phyloP scores from a whole-genome alignment of 2,888 invertebrate genomes.

The Oligia fasciuncula region DNA sequence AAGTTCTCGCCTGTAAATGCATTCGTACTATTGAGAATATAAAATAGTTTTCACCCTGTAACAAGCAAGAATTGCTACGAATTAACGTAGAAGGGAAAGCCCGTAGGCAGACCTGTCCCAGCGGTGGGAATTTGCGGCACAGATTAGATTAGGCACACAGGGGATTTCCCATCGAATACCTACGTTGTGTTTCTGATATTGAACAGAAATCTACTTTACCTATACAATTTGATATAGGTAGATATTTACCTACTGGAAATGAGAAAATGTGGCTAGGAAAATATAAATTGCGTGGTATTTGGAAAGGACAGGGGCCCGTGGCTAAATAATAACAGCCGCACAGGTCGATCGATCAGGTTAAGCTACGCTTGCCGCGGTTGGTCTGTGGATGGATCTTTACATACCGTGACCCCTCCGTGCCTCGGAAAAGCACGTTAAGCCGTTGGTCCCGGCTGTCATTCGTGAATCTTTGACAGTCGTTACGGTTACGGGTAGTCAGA shows the following conservation, averaged over 20 bases:
- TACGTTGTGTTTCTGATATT: conserved; percentile 6
- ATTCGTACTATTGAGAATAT: not conserved
- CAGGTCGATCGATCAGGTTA: too few species aligned
- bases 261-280: not conserved
- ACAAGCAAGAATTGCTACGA: not conserved
- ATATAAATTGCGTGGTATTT: not conserved
- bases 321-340: too few species aligned
- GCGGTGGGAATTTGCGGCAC: not conserved
- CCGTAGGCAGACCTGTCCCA: conserved; percentile 1
- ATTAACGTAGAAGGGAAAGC: conserved; percentile 1
- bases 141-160: conserved; percentile 37
- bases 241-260: not conserved
- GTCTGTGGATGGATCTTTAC: too few species aligned
- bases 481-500: too few species aligned
- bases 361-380: too few species aligned
- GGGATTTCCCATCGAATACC: conserved; percentile 16
- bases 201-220: not conserved
- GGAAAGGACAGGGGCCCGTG: not conserved
- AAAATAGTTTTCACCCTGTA: conserved; percentile 7
- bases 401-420: too few species aligned
- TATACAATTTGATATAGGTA: not conserved
- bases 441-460: too few species aligned
- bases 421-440: too few species aligned
- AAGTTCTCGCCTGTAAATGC: not conserved
- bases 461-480: too few species aligned